A percentile compares a stretch with the other conserved stretches of the same genome.
phyloP scores from a whole-genome alignment of 1,140 invertebrate species.

The Geopemphigus sp. region DNA sequence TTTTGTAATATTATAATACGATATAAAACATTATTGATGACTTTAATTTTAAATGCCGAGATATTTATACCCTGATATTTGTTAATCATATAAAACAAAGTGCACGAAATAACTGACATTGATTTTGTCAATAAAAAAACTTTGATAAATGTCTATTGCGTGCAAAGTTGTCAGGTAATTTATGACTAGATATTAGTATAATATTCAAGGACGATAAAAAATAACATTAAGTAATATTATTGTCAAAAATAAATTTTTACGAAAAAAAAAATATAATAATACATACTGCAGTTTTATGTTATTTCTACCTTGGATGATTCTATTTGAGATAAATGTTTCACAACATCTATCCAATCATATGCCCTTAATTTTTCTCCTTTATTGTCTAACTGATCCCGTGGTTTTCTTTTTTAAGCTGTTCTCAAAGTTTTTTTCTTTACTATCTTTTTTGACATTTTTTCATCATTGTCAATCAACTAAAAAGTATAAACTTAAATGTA shows the following conservation, averaged over 20 bases:
- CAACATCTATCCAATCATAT: conserved; percentile 91
- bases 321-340: conserved; percentile 91
- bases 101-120: conserved; percentile 40
- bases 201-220: background rate
- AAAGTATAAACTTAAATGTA: conserved; percentile 17
- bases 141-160: conserved; percentile 43
- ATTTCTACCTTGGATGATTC: conserved; percentile 60
- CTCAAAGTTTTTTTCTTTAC: conserved; percentile 80
- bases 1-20: no score
- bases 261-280: conserved; percentile 37
- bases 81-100: no score
- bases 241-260: conserved; percentile 47
- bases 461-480: conserved; percentile 44
- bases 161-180: conserved; percentile 48
- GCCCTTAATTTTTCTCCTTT: conserved; percentile 83
- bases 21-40: no score
- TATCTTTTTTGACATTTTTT: conserved; percentile 57
- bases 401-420: conserved; percentile 85
- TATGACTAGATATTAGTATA: background rate
- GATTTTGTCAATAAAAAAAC: conserved; percentile 49
- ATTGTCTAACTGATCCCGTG: conserved; percentile 78
- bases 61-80: no score
- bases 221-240: conserved; percentile 21
- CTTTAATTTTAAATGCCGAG: no score
- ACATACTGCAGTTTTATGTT: conserved; percentile 51